phyloP scores from a whole-genome alignment of 2,888 invertebrate species.

The Emesis furor region DNA sequence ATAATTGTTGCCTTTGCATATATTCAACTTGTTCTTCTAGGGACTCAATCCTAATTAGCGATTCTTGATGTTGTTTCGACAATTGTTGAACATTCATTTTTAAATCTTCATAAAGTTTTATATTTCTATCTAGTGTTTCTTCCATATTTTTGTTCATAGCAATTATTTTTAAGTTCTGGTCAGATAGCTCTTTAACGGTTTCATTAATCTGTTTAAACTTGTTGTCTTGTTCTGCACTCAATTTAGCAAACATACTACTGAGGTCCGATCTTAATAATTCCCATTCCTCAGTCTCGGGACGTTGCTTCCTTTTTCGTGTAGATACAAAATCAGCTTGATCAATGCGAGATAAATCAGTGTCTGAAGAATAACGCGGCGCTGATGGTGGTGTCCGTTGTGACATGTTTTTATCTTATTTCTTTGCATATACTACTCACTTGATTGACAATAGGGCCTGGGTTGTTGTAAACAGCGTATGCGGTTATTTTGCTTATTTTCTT shows the following conservation, averaged over 20 bases:
- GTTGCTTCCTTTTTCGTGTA: slow-evolving; percentile 1
- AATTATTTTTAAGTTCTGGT: neutral
- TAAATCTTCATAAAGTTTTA: slow-evolving; percentile 1
- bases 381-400: no score
- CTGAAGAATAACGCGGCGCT: neutral
- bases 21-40: neutral
- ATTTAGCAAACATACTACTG: neutral
- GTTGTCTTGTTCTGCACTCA: neutral
- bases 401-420: no score
- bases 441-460: no score
- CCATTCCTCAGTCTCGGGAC: neutral
- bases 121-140: neutral
- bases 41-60: neutral
- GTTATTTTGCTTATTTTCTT: no score
- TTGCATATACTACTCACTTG: no score
- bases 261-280: neutral
- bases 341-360: neutral
- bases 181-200: neutral
- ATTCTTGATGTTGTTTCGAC: neutral
- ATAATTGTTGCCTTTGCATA: neutral
- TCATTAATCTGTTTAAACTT: neutral
- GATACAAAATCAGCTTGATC: neutral
- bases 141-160: neutral
- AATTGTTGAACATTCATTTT: neutral
- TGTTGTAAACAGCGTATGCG: no score